Evolutionary conservation across 2,888 invertebrate species (phyloP).

Genomic region (Therioaphis trifolii): DNA sequence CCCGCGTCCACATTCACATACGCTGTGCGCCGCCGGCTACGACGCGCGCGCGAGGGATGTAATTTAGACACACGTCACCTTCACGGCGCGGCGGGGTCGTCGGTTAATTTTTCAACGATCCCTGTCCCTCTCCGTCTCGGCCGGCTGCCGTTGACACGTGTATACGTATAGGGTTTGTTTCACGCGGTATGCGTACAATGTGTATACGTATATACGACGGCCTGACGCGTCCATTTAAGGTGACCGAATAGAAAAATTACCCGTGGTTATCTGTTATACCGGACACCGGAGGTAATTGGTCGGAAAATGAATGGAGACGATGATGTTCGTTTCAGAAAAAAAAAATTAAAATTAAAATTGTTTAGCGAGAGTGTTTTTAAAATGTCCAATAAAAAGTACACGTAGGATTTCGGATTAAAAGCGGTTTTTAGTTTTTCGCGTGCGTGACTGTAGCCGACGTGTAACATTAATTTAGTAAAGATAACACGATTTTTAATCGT

Average conservation of each 20-base stretch:
- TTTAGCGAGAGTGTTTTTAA: background rate
- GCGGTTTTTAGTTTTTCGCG: background rate
- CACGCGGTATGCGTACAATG: background rate
- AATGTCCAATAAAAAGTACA: background rate
- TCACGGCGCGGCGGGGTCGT: background rate
- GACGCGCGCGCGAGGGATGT: background rate
- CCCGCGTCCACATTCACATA: too few species aligned
- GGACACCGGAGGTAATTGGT: constrained; percentile 3
- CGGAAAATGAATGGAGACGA: background rate
- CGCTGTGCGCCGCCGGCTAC: background rate
- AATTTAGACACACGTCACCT: constrained; percentile 21
- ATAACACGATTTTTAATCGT: constrained; percentile 5
- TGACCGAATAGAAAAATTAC: constrained; percentile 13
- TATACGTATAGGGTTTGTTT: background rate
- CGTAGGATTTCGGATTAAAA: background rate
- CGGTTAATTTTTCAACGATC: constrained; percentile 45
- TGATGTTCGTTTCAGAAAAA: background rate
- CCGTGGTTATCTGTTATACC: background rate
- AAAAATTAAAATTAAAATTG: background rate
- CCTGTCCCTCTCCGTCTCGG: background rate
- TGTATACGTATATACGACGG: background rate
- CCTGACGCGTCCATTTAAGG: background rate
- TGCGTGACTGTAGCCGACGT: constrained; percentile 10
- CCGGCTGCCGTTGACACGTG: background rate
- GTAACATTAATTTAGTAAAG: constrained; percentile 1